Evolutionary conservation across 2,888 invertebrate species (phyloP).

Genomic region (Galerucella calmariensis): DNA sequence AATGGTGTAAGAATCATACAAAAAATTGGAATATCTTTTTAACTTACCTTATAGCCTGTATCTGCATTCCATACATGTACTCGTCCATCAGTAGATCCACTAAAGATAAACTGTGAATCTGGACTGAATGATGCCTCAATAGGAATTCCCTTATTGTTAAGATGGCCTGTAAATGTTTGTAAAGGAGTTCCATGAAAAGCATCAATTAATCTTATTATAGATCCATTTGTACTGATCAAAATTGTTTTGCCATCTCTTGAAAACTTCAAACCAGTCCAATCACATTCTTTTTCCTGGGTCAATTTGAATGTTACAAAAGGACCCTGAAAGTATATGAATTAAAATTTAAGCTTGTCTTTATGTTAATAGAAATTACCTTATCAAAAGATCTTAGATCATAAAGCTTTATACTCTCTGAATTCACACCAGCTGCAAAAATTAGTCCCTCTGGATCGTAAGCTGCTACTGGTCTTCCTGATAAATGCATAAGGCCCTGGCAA

Average conservation of each 20-base stretch:
- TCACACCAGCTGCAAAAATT: slow-evolving; percentile 97
- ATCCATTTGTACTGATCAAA: slow-evolving; percentile 96
- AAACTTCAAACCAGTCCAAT: slow-evolving; percentile 98
- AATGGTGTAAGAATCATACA: background rate
- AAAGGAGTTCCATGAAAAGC: slow-evolving; percentile 97
- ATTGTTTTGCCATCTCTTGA: slow-evolving; percentile 98
- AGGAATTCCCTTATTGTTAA: slow-evolving; percentile 94
- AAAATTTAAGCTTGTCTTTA: background rate
- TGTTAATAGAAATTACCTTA: slow-evolving; percentile 68
- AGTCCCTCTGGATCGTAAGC: slow-evolving; percentile 99
- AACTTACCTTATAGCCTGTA: slow-evolving; percentile 72
- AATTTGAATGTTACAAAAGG: slow-evolving; percentile 97
- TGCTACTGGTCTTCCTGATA: slow-evolving; percentile 96
- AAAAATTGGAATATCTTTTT: background rate
- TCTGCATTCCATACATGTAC: slow-evolving; percentile 99
- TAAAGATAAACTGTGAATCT: slow-evolving; percentile 98
- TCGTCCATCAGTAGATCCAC: slow-evolving; percentile 96
- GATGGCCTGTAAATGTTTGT: slow-evolving; percentile 92
- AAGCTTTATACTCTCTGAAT: slow-evolving; percentile 96
- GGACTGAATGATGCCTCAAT: slow-evolving; percentile 98
- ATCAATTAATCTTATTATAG: slow-evolving; percentile 92
- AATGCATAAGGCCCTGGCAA: slow-evolving; percentile 97
- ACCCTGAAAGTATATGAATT: slow-evolving; percentile 66
- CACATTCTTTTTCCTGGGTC: slow-evolving; percentile 95
- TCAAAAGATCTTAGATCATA: slow-evolving; percentile 98